A percentile compares a stretch with the other conserved stretches of the same genome.
These are phyloP conservation scores for Hydropsyche betteni DNA, from an alignment of 2,888 invertebrate genomes.

Conservation along the genomic window DNA sequence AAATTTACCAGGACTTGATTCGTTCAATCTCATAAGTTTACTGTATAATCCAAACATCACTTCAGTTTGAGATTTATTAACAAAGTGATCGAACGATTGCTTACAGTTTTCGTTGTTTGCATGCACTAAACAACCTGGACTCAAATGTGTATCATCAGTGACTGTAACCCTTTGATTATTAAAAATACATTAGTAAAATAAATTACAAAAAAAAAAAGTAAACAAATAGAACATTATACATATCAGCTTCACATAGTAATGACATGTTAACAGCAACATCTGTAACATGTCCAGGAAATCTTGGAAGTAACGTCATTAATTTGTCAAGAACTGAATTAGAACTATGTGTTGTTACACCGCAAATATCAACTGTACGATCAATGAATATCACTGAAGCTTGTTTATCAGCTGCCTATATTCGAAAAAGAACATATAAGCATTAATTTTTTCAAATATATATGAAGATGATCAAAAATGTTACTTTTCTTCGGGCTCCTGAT, in stretches of 20 bases:
- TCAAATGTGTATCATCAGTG: constrained; percentile 60
- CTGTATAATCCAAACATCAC: constrained; percentile 65
- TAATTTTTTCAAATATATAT: constrained; percentile 5
- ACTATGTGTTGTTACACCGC: constrained; percentile 69
- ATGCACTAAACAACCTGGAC: constrained; percentile 62
- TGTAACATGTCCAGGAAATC: constrained; percentile 70
- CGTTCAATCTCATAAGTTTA: constrained; percentile 62
- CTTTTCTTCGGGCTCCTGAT: constrained; percentile 68
- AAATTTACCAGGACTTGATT: constrained; percentile 61
- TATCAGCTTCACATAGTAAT: constrained; percentile 65
- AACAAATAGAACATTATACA: constrained; percentile 55
- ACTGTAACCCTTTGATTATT: constrained; percentile 55
- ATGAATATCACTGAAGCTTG: constrained; percentile 68
- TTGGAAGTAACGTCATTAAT: constrained; percentile 68
- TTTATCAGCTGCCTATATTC: constrained; percentile 61
- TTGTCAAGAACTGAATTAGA: constrained; percentile 71
- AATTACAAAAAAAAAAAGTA: constrained; percentile 5
- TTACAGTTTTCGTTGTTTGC: constrained; percentile 59
- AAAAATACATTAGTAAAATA: constrained; percentile 7
- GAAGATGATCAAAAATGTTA: constrained; percentile 53
- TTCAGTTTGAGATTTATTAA: constrained; percentile 65
- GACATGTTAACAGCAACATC: constrained; percentile 74
- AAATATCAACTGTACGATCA: constrained; percentile 73
- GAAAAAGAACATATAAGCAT: constrained; percentile 13
- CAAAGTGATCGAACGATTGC: constrained; percentile 63